Evolutionary conservation across 2,797 vertebrate genomes (phyloP), one percentile per base, ranked within the genome.

Genomic region (Dendrocincla fuliginosa): DNA sequence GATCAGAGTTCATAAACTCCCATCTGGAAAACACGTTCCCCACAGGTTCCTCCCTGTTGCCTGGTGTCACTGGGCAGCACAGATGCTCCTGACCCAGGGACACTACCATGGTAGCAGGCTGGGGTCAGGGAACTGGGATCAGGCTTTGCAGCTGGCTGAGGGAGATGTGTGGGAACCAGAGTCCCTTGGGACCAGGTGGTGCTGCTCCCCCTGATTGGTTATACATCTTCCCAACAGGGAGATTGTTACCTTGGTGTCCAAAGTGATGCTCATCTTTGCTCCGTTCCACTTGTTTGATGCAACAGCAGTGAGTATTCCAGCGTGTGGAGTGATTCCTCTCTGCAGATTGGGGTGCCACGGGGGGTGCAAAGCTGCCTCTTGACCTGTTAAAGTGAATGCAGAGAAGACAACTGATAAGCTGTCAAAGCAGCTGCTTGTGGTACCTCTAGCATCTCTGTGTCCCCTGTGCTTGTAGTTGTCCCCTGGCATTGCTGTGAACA

Each of bases 281-380:
- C 97, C 97, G 0, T 97, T 97, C 84, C 98, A 97, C 85, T 74
- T 98, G 17, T 95, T 97, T 14, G 98, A 98, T 67, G 97, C 97
- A 16, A 96, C 96, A 41, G 98, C 96, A 28, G 98, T 98, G 86
- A 97, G 98, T 98, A 94, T 91, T 60, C 41, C 77, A 46, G 47
- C 44, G 14, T 0, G 0, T 7, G 71, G 13, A 76, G 75, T 0
- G 1, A 68, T 23, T n/a, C n/a, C 30, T 57, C 44, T 32, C 39
- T 73, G 73, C 73, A 84, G 60, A 13, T 2, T 56, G 82, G 57
- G 68, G 13, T 73, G 50, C 32, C 11, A 9, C 2, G 50, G 50
- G 42, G 59, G 39, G 44, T 8, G 28, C 73, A 84, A 35, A 78
- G 42, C 85, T 93, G 75, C 57, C 42, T 52, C 44, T 59, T 44